These are phyloP conservation scores for Drosophila glabriapex DNA, from an alignment of 2,888 invertebrate species.

Conservation along the genomic window DNA sequence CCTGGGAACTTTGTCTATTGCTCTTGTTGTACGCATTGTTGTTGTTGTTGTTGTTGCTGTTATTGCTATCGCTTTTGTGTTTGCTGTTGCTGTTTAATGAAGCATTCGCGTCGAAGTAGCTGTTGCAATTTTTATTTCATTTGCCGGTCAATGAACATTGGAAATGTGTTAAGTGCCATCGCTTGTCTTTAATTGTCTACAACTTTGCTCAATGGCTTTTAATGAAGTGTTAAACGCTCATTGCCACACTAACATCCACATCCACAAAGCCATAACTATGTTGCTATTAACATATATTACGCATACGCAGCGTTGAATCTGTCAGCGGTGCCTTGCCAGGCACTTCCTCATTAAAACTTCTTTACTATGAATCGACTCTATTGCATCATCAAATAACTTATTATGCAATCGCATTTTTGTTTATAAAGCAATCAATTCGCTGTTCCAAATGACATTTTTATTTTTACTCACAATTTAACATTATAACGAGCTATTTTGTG, in stretches of 20 bases:
- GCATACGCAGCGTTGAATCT: slow-evolving; percentile 16
- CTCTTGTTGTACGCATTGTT: slow-evolving; percentile 32
- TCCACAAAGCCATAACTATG: background rate
- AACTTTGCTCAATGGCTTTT: slow-evolving; percentile 72
- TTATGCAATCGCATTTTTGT: background rate
- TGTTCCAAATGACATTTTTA: background rate
- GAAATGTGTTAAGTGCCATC: slow-evolving; percentile 77
- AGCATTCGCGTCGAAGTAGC: slow-evolving; percentile 76
- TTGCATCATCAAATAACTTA: background rate
- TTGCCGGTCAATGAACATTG: slow-evolving; percentile 80
- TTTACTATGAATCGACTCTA: background rate
- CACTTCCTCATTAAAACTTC: background rate
- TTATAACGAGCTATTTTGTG: background rate
- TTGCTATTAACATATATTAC: slow-evolving; percentile 36
- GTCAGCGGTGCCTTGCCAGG: slow-evolving; percentile 41
- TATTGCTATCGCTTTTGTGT: slow-evolving; percentile 32
- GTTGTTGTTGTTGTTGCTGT: slow-evolving; percentile 9
- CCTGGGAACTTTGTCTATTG: slow-evolving; percentile 75
- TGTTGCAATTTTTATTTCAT: slow-evolving; percentile 78
- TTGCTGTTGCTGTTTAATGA: slow-evolving; percentile 73
- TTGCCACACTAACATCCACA: slow-evolving; percentile 1
- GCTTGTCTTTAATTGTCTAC: slow-evolving; percentile 79
- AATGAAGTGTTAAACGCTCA: slow-evolving; percentile 71
- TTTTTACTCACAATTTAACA: background rate
- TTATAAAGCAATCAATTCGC: background rate